A percentile compares a stretch with the other conserved stretches of the same genome.
phyloP scores from a whole-genome alignment of 2,797 vertebrate species.

The Schizothorax lantsangensis region DNA sequence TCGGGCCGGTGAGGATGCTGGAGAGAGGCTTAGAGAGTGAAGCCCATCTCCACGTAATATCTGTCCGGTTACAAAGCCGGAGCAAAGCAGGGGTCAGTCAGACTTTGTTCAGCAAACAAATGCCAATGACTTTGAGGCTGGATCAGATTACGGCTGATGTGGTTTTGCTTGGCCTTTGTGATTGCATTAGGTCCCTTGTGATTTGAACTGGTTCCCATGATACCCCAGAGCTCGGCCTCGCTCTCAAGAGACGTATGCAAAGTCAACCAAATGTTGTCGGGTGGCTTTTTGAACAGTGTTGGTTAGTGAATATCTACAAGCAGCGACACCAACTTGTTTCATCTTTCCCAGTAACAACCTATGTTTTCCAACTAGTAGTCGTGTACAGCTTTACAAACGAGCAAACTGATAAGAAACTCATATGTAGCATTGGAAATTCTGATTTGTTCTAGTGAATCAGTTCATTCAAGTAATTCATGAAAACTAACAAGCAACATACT shows the following conservation, averaged over 20 bases:
- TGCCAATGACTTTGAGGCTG: conserved; percentile 1
- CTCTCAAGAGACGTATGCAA: conserved; percentile 4
- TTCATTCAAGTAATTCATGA: not conserved
- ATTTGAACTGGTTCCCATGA: conserved; percentile 37
- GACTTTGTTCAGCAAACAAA: conserved; percentile 53
- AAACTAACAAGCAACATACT: not conserved
- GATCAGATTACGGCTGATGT: conserved; percentile 57
- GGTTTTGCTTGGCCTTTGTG: conserved; percentile 29
- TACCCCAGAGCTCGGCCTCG: not conserved
- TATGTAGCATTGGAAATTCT: not conserved
- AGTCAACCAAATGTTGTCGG: not conserved
- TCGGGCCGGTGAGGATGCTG: conserved; percentile 59
- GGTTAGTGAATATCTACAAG: not conserved
- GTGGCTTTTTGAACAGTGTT: not conserved
- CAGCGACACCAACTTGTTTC: not conserved
- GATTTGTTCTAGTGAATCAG: no score
- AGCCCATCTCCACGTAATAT: conserved; percentile 60
- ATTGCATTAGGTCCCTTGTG: conserved; percentile 12
- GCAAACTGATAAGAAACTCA: not conserved
- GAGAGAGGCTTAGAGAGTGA: conserved; percentile 63
- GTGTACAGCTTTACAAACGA: not conserved
- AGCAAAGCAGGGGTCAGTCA: conserved; percentile 59
- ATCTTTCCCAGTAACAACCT: not conserved
- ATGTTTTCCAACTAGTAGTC: not conserved
- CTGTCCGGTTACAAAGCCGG: conserved; percentile 63